These are phyloP conservation scores for Phengaris alcon DNA, from an alignment of 2,888 invertebrate genomes.

Conservation along the genomic window DNA sequence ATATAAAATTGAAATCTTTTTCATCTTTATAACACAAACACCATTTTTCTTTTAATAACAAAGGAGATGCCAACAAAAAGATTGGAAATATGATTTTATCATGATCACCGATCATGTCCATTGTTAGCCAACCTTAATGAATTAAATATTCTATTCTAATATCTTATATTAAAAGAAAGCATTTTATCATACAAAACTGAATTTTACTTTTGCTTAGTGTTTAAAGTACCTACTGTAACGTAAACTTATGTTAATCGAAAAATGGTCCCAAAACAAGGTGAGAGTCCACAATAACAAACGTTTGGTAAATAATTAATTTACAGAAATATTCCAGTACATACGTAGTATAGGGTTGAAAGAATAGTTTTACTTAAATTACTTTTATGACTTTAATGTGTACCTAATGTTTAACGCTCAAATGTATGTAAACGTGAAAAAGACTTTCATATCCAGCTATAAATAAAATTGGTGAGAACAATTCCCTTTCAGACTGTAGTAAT, in stretches of 20 bases:
- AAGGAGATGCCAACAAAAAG: neutral
- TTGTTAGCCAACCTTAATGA: too few species aligned
- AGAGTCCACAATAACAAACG: neutral
- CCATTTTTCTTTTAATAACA: neutral
- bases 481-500: neutral
- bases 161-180: neutral
- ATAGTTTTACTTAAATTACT: neutral
- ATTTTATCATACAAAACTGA: neutral
- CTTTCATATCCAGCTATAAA: neutral
- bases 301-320: neutral
- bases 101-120: too few species aligned
- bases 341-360: neutral
- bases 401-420: neutral
- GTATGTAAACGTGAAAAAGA: neutral
- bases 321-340: neutral
- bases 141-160: too few species aligned
- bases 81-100: too few species aligned
- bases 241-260: neutral
- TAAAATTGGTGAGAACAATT: constrained; percentile 12
- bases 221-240: neutral
- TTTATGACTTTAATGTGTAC: neutral
- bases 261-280: neutral
- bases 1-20: neutral
- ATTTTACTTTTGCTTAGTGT: neutral
- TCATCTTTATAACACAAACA: neutral